Conservation (phyloP, 2,797 vertebrate species). For the Tenualosa thibaudeaui region DNA sequence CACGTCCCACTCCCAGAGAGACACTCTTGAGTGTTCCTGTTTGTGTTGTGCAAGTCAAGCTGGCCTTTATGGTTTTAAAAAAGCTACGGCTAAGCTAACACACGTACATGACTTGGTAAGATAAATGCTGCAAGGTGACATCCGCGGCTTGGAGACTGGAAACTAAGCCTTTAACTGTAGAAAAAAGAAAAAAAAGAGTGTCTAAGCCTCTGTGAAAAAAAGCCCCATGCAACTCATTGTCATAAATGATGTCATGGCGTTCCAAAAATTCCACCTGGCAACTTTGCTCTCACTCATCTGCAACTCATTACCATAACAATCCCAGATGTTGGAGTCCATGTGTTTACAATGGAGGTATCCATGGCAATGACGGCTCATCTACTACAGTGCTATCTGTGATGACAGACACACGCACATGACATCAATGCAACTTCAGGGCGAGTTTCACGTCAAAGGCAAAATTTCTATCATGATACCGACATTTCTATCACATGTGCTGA, state of each 20-base stretch:
- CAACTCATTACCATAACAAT: neutral
- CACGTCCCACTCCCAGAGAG: neutral
- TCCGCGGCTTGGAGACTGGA: neutral
- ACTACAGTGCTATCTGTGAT: neutral
- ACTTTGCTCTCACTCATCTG: constrained; percentile 13
- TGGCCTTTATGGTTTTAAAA: neutral
- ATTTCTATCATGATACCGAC: neutral
- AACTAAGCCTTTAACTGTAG: neutral
- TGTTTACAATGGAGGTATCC: constrained; percentile 4
- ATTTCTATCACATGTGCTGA: neutral
- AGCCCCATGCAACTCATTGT: neutral
- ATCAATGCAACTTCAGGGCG: neutral
- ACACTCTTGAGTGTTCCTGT: neutral
- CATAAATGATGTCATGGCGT: constrained; percentile 26
- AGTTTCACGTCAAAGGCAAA: neutral
- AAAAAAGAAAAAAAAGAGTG: neutral
- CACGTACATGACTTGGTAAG: neutral
- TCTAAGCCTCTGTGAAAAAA: neutral
- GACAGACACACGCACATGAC: neutral
- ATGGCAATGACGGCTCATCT: neutral
- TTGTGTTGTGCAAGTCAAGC: neutral
- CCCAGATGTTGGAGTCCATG: neutral
- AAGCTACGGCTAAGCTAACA: neutral
- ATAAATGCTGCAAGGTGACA: neutral
- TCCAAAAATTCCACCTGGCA: constrained; percentile 20